Conservation (phyloP, 53 echinoderm and acorn worm genomes). For the Arbacia lixula region DNA sequence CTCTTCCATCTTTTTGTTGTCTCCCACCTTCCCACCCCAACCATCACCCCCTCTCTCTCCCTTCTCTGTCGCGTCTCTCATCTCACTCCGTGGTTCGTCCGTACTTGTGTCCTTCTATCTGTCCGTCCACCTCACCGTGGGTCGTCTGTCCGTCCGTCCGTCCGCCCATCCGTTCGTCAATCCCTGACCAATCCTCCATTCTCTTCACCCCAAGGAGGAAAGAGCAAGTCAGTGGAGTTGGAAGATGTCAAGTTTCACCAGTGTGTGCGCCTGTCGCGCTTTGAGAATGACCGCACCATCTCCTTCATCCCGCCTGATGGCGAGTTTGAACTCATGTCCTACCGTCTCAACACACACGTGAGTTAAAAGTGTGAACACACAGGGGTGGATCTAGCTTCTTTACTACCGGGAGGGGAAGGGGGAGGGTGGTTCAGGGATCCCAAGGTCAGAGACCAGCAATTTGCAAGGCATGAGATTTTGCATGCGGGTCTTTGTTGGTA, state of each 20-base stretch:
- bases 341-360: conserved; percentile 97
- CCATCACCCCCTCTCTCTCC: background rate
- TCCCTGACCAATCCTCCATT: conserved; percentile 5
- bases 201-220: conserved; percentile 79
- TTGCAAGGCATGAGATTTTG: no score
- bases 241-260: conserved; percentile 99
- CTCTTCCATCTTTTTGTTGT: background rate
- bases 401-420: no score
- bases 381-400: no score
- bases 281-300: conserved; percentile 98
- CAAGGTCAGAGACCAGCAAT: background rate
- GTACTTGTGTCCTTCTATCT: background rate
- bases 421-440: background rate
- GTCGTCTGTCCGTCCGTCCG: background rate
- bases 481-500: no score
- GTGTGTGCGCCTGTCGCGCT: conserved; percentile 97
- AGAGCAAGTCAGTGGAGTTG: conserved; percentile 99
- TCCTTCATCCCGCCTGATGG: conserved; percentile 99
- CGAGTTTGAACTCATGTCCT: conserved; percentile 99
- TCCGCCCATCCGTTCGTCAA: background rate
- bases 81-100: background rate
- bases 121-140: background rate
- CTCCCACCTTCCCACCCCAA: background rate
- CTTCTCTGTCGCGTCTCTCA: background rate
- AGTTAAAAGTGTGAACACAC: no score